Evolutionary conservation across 2,113 vertebrate species (phyloP).

Genomic region (Odontesthes bonariensis): DNA sequence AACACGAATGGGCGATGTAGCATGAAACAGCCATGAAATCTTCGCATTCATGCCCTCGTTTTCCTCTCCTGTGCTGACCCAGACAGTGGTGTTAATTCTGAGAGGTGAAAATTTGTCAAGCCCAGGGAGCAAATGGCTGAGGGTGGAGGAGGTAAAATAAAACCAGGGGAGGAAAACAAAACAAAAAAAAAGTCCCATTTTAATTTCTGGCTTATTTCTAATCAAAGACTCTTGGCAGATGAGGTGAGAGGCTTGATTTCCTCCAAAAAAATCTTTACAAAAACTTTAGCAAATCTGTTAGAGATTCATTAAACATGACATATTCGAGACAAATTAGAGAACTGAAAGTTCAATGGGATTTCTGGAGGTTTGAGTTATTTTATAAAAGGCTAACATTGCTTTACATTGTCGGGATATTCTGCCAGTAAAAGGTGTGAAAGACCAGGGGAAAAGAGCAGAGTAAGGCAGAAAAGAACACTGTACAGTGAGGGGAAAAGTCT

Average conservation of each 20-base stretch:
- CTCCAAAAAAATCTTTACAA: conserved; percentile 49
- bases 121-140: conserved; percentile 34
- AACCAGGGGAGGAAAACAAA: background rate
- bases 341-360: conserved; percentile 23
- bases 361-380: conserved; percentile 17
- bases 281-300: conserved; percentile 57
- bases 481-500: conserved; percentile 72
- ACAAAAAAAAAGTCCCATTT: conserved; percentile 49
- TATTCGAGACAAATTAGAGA: conserved; percentile 22
- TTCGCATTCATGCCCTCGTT: conserved; percentile 52
- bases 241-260: conserved; percentile 26
- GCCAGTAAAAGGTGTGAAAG: conserved; percentile 11
- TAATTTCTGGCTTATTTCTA: conserved; percentile 38
- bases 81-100: conserved; percentile 52
- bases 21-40: conserved; percentile 83
- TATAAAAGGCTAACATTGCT: background rate
- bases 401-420: background rate
- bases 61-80: conserved; percentile 51
- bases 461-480: background rate
- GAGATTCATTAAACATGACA: conserved; percentile 39
- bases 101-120: conserved; percentile 34
- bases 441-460: background rate
- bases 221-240: conserved; percentile 43
- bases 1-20: conserved; percentile 80
- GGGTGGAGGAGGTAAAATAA: conserved; percentile 15